These are phyloP conservation scores for Huso huso DNA, from an alignment of 2,797 vertebrate genomes.

Conservation along the genomic window DNA sequence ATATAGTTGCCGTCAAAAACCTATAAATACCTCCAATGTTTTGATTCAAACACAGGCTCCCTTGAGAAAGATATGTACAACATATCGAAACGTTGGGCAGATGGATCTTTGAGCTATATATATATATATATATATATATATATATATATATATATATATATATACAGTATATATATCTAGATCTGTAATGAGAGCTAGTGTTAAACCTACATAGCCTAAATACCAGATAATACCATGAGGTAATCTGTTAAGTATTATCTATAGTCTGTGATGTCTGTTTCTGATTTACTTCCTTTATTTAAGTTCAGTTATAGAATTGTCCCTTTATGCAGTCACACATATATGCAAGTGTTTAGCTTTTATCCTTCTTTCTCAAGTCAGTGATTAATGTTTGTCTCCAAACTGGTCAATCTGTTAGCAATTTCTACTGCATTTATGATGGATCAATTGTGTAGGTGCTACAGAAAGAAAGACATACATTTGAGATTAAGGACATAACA, in stretches of 20 bases:
- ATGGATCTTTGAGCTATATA: too few species aligned
- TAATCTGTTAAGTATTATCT: slow-evolving; percentile 69
- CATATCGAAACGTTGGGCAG: too few species aligned
- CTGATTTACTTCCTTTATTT: slow-evolving; percentile 72
- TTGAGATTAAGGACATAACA: not conserved
- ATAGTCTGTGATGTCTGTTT: slow-evolving; percentile 65
- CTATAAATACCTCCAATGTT: too few species aligned
- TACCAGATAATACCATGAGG: slow-evolving; percentile 23
- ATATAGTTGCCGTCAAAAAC: too few species aligned
- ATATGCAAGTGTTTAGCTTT: slow-evolving; percentile 65
- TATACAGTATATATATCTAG: too few species aligned
- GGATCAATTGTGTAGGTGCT: slow-evolving; percentile 15
- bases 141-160: too few species aligned
- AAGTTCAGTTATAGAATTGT: slow-evolving; percentile 67
- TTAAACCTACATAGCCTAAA: too few species aligned
- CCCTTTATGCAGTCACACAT: slow-evolving; percentile 66
- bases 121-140: too few species aligned
- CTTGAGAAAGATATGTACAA: too few species aligned
- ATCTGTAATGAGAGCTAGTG: too few species aligned
- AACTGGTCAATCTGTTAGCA: slow-evolving; percentile 56
- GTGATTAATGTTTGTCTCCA: slow-evolving; percentile 64
- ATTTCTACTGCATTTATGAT: slow-evolving; percentile 25
- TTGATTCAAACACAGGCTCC: too few species aligned
- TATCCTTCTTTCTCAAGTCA: slow-evolving; percentile 62
- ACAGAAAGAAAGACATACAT: slow-evolving; percentile 12